Conservation (phyloP, 1,140 invertebrate genomes). For the Dryas iulia region DNA sequence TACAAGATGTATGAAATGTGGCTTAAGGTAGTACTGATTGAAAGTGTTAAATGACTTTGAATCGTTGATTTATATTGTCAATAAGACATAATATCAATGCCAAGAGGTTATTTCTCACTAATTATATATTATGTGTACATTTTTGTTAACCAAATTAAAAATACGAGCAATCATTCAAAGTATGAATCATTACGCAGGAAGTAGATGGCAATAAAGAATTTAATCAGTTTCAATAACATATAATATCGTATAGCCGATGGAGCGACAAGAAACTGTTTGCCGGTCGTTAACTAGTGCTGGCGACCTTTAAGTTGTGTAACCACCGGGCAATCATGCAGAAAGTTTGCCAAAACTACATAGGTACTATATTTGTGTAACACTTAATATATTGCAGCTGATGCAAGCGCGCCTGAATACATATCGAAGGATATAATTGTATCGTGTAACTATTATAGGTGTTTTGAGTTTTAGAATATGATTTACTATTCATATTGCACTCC, state of each 20-base stretch:
- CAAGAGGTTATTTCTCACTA: no score
- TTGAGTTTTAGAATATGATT: neutral
- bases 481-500: no score
- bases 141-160: no score
- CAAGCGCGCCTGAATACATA: neutral
- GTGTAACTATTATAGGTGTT: neutral
- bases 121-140: no score
- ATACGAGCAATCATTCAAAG: neutral
- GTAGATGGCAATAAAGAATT: slow-evolving; percentile 2
- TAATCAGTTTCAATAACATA: slow-evolving; percentile 29
- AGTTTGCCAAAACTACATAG: slow-evolving; percentile 52
- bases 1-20: no score
- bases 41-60: no score
- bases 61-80: no score
- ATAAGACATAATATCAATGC: no score
- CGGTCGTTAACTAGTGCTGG: slow-evolving; percentile 49
- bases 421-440: neutral
- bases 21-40: no score
- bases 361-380: slow-evolving; percentile 14
- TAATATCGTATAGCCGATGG: slow-evolving; percentile 52
- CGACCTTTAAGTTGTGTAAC: slow-evolving; percentile 60
- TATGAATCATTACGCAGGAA: neutral
- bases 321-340: slow-evolving; percentile 56
- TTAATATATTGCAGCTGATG: slow-evolving; percentile 6
- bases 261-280: slow-evolving; percentile 53